phyloP scores from a whole-genome alignment of 2,113 vertebrate genomes.

The Perca schrenkii region DNA sequence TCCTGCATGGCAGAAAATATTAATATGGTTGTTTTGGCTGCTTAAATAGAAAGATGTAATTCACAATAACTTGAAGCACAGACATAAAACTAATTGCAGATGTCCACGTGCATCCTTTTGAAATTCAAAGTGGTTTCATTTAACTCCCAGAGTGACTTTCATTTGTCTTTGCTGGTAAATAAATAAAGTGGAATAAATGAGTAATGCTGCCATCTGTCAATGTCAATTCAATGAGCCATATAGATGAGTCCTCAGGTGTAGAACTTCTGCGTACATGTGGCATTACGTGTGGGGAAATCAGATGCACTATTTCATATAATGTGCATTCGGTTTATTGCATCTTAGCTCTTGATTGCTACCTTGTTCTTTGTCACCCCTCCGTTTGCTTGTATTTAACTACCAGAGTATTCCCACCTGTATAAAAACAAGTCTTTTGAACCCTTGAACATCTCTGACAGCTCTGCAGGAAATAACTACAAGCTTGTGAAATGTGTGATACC shows the following conservation, averaged over 20 bases:
- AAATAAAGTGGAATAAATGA: conserved; percentile 59
- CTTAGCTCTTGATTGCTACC: conserved; percentile 21
- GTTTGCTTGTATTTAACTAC: neutral
- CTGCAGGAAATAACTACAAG: neutral
- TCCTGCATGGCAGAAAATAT: conserved; percentile 43
- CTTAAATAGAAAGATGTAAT: conserved; percentile 25
- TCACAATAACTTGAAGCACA: neutral
- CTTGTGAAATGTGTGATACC: neutral
- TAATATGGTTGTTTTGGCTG: conserved; percentile 64
- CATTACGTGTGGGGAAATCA: conserved; percentile 28
- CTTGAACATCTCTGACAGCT: neutral
- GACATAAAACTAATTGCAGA: conserved; percentile 16
- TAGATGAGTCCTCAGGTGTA: conserved; percentile 44
- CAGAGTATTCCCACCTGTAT: neutral
- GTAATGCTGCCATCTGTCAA: conserved; percentile 71
- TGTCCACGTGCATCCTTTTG: conserved; percentile 24
- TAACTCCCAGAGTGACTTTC: conserved; percentile 67
- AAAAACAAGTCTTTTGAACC: neutral
- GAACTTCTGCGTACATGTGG: neutral
- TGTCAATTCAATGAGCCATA: conserved; percentile 43
- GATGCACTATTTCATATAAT: conserved; percentile 38
- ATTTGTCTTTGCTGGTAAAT: conserved; percentile 72
- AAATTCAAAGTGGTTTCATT: conserved; percentile 41
- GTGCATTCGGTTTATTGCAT: conserved; percentile 34
- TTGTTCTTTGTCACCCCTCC: conserved; percentile 2